phyloP scores from a whole-genome alignment of 1,140 invertebrate genomes.

The Radopholus similis region DNA sequence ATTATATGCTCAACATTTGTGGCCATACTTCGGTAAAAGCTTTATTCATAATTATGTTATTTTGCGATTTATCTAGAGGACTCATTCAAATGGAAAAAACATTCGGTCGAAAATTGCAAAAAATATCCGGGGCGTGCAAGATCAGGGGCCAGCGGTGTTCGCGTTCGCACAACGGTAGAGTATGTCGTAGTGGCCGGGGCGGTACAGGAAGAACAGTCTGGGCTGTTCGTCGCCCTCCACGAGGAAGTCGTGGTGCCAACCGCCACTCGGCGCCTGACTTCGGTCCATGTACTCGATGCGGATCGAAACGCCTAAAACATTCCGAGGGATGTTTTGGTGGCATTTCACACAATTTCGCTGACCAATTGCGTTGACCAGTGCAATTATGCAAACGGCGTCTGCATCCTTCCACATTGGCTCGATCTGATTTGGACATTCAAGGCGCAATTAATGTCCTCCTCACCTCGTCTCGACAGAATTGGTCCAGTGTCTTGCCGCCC shows the following conservation, averaged over 20 bases:
- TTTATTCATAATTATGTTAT: not conserved
- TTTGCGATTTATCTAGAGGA: not conserved
- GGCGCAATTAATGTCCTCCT: not conserved
- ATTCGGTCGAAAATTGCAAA: too few species aligned
- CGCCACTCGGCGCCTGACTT: constrained; percentile 43
- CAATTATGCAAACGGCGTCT: constrained; percentile 47
- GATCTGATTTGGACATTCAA: not conserved
- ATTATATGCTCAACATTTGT: too few species aligned
- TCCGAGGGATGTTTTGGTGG: not conserved
- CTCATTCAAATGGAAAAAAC: too few species aligned
- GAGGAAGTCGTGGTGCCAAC: constrained; percentile 48
- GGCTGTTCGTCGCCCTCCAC: constrained; percentile 24
- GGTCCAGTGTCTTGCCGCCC: constrained; percentile 35
- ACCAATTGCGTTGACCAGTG: constrained; percentile 48
- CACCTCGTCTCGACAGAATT: constrained; percentile 40
- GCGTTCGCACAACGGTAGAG: constrained; percentile 20
- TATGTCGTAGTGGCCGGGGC: constrained; percentile 48
- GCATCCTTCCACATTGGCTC: constrained; percentile 50
- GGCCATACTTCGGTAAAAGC: too few species aligned
- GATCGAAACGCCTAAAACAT: constrained; percentile 28
- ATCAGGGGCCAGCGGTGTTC: not conserved
- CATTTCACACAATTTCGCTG: not conserved
- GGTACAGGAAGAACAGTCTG: constrained; percentile 41
- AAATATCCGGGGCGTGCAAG: too few species aligned
- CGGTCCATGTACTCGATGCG: constrained; percentile 52